Base-by-base conservation (phyloP, 2,113 vertebrate genomes). In the Platichthys flesus region DNA sequence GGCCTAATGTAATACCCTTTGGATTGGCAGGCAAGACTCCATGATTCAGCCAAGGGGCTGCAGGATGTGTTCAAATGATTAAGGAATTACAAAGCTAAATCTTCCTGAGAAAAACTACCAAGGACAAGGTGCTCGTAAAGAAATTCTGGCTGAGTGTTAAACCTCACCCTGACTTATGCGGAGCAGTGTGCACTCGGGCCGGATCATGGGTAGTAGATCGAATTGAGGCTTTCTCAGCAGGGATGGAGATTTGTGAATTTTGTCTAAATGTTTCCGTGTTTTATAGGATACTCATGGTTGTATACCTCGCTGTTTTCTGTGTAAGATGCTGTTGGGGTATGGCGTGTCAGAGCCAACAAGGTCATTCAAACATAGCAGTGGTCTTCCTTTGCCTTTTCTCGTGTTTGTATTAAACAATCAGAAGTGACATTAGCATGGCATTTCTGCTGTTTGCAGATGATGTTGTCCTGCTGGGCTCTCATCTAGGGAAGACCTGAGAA, bases 361-460 rank as follows among this genome's bases (percentile, higher is more conserved):
- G 54, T 55, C 54, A 16, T 76, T 65, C 23, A 65, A 72, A 45
- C n/a, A 12, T 55, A 55, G 55, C 18, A 15, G 18, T 45, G 24
- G 35, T 57, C 45, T 16, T 35, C 2, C 45, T 49, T 16, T n/a
- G n/a, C 71, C 20, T 77, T 74, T 51, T 28, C 20, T 55, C 45
- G 9, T 61, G 65, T 80, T 71, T 80, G 67, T 40, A 57, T 68
- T 54, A 31, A 65, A 68, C 60, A 67, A 23, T 61, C 24, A 20
- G 28, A 42, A 49, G 49, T 74, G 78, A 57, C 20, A 76, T 76
- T 79, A 62, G 21, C 12, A 76, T 74, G 40, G 47, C 21, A 68
- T 76, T 74, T 54, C 42, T 57, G 26, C 21, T 67, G 37, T 85
- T 76, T 85, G 60, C 71, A 28, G 59, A 70, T 76, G 26, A 77